Base-by-base conservation (phyloP, 2,113 vertebrate genomes). In the Edolisoma coerulescens region DNA sequence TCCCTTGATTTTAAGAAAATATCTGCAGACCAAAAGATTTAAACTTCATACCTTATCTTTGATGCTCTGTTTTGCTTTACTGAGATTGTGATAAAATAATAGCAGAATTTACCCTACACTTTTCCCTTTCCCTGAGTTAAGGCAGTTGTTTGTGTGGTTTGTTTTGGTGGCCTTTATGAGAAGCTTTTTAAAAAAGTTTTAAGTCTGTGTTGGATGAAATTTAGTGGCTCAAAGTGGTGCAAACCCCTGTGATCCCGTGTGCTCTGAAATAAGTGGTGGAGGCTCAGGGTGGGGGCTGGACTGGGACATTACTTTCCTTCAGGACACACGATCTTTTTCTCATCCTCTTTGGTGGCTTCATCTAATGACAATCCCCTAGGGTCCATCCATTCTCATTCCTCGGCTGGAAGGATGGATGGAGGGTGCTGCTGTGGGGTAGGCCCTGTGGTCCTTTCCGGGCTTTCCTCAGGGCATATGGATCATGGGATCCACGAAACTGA, bases 321-420 rank as follows among this genome's bases (percentile, higher is more conserved):
- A 57, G 79, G 42, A 44, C 30, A 41, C 6, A 16, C 53, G 7
- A 8, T 17, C 7, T 49, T 70, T 45, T 14, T 82, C 13, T 82
- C 4, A 2, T 37, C 41, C 47, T 23, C 8, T 78, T 65, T 60
- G 20, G 19, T 60, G 57, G 11, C n/a, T 84, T 23, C 13, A 24
- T 27, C 16, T 32, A 59, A 44, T 49, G 33, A 33, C 47, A 56
- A 0, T 13, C 4, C 27, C 21, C 4, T 42, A 13, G 27, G 33
- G 11, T 28, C 11, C 0, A 1, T 87, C 56, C 1, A 0, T 50
- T 56, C 47, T n/a, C 1, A 0, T 23, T 21, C 16, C 12, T 53
- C 45, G 60, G 7, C 7, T 53, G 60, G 41, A 67, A 45, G 57
- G 33, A 22, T 64, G 47, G 28, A 37, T 74, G 33, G 27, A 76